Percentiles rank a stretch among this genome's conserved stretches.
Evolutionary conservation across 2,888 invertebrate species (phyloP).

Genomic region (Sminthurinus aureus): DNA sequence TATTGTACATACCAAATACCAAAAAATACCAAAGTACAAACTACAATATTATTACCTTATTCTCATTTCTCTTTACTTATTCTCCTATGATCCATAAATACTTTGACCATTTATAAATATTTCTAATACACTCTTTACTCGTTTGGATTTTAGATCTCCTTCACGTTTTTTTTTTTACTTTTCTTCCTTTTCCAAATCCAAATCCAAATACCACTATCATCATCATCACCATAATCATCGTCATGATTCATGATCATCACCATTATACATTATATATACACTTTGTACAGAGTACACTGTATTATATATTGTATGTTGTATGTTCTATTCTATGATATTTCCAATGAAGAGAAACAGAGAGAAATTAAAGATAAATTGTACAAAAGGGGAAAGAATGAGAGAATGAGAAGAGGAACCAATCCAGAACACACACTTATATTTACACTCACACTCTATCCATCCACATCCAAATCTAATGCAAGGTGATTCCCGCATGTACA

Average conservation of each 20-base stretch:
- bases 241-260: too few species aligned
- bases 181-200: background rate
- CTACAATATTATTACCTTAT: too few species aligned
- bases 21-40: too few species aligned
- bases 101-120: background rate
- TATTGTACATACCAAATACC: background rate
- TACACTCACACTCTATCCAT: background rate
- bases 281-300: too few species aligned
- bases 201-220: background rate
- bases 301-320: too few species aligned
- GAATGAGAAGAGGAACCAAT: background rate
- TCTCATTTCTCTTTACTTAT: background rate
- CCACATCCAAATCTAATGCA: background rate
- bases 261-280: too few species aligned
- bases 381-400: background rate
- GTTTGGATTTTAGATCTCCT: background rate
- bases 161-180: background rate
- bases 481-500: background rate
- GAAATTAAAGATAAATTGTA: too few species aligned
- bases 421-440: background rate
- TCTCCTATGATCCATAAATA: background rate
- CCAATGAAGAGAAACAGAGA: too few species aligned
- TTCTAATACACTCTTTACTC: background rate
- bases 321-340: too few species aligned
- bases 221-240: too few species aligned